A percentile compares a stretch with the other conserved stretches of the same genome.
Conservation (phyloP, 2,888 invertebrate genomes). For the Celastrina argiolus region DNA sequence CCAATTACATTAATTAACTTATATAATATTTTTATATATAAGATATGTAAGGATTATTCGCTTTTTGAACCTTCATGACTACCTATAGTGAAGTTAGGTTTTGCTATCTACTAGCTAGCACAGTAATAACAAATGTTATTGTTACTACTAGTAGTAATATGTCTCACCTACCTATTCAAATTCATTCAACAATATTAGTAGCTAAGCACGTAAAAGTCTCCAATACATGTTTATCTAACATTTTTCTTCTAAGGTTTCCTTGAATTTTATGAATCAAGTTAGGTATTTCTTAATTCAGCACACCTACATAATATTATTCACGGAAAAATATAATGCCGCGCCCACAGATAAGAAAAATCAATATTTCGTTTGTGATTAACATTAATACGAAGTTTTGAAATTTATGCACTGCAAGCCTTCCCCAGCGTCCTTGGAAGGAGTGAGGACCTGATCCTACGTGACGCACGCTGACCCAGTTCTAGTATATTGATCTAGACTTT, state of each 20-base stretch:
- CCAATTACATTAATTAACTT: no score
- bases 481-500: conserved; percentile 15
- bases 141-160: no score
- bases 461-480: conserved; percentile 7
- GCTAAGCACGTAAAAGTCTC: background rate
- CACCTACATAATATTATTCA: background rate
- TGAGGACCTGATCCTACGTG: conserved; percentile 14
- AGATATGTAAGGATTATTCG: no score
- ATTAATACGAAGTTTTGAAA: background rate
- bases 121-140: no score
- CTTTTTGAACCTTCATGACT: no score
- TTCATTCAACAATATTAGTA: no score
- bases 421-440: background rate
- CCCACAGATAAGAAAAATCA: background rate
- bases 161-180: no score
- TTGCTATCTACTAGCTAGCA: no score
- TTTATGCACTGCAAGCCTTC: background rate
- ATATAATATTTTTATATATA: no score
- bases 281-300: no score
- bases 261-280: background rate
- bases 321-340: background rate
- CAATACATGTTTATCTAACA: background rate
- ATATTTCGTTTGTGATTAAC: background rate
- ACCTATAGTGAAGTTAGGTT: no score
- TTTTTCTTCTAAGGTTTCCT: background rate